Conservation (phyloP, 2,797 vertebrate genomes). For the Forpus xanthops region DNA sequence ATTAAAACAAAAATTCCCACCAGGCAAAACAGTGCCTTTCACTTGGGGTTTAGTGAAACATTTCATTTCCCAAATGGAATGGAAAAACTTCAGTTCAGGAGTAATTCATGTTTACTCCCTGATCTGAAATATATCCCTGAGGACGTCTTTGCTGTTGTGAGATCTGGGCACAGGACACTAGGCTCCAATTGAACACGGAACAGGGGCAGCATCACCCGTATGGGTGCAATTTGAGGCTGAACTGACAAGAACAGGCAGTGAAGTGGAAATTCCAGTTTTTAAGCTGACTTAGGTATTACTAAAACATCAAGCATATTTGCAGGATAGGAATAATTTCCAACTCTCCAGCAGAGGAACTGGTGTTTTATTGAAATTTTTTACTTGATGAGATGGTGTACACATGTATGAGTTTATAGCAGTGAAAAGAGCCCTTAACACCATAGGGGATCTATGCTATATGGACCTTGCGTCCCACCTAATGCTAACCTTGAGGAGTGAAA, state of each 20-base stretch:
- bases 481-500: not conserved
- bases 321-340: not conserved
- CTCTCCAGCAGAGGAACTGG: not conserved
- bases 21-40: not conserved
- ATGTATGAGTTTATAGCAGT: not conserved
- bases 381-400: rapidly evolving
- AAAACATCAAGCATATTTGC: not conserved
- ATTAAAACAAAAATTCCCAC: not conserved
- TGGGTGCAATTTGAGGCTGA: not conserved
- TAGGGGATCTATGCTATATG: not conserved
- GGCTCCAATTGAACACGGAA: rapidly evolving
- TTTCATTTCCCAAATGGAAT: not conserved
- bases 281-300: not conserved
- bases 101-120: not conserved
- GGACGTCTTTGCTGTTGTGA: not conserved
- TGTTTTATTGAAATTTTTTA: not conserved
- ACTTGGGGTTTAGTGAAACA: not conserved
- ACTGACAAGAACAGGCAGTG: not conserved
- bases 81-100: not conserved
- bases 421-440: not conserved
- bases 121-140: not conserved
- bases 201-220: not conserved
- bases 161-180: not conserved
- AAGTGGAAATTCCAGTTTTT: not conserved
- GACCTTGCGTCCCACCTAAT: not conserved